phyloP scores from a whole-genome alignment of 1,140 invertebrate species.

The Temnothorax longispinosus region DNA sequence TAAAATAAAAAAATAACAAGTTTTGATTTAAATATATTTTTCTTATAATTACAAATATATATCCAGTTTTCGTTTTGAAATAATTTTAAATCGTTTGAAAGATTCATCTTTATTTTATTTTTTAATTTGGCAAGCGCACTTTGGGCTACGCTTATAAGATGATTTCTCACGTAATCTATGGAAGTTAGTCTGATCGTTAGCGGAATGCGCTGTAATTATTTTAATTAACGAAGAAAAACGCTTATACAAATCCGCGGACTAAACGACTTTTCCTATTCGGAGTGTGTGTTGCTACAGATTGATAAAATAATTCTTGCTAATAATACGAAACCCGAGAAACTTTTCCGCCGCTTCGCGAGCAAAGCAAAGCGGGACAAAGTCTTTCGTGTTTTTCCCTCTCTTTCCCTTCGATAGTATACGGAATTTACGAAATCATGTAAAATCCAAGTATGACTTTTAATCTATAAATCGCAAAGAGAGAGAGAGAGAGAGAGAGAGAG shows the following conservation, averaged over 20 bases:
- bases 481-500: not conserved
- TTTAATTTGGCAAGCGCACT: constrained; percentile 64
- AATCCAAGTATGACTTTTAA: constrained; percentile 40
- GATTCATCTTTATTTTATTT: not conserved
- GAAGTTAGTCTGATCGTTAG: constrained; percentile 76
- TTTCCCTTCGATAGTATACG: constrained; percentile 49
- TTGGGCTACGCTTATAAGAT: constrained; percentile 67
- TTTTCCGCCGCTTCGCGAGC: constrained; percentile 58
- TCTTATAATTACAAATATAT: not conserved
- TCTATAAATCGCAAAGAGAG: constrained; percentile 34
- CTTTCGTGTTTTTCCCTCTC: constrained; percentile 48
- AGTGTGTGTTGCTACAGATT: constrained; percentile 67
- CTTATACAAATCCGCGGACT: constrained; percentile 62
- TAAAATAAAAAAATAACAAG: not conserved
- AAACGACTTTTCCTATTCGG: constrained; percentile 60
- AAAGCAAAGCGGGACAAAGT: constrained; percentile 62
- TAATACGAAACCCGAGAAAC: constrained; percentile 38
- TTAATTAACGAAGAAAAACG: constrained; percentile 45
- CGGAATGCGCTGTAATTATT: constrained; percentile 65
- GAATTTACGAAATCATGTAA: constrained; percentile 55
- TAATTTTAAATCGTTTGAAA: constrained; percentile 14
- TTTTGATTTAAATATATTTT: constrained; percentile 19
- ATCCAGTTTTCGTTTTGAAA: not conserved
- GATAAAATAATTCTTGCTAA: constrained; percentile 38
- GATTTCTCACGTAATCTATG: constrained; percentile 78